Evolutionary conservation across 2,888 invertebrate genomes (phyloP), one percentile per base, ranked within the genome.

Genomic region (Ellobium chinense): DNA sequence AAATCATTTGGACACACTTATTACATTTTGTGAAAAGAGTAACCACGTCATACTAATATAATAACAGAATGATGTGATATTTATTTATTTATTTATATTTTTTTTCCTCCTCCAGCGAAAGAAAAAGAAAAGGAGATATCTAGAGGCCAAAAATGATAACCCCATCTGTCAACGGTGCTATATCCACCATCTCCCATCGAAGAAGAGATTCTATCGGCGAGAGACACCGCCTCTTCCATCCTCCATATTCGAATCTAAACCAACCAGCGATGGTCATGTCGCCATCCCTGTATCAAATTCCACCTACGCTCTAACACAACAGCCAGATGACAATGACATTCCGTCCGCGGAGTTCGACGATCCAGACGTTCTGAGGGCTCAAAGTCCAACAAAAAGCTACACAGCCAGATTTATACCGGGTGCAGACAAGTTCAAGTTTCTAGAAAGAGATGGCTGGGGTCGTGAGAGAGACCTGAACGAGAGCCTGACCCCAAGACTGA

Each of bases 131-230:
- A 78, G 54, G 56, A 72, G 34, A 21, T 78, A 78, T 29, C 27
- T 66, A 56, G n/a, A 78, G 7, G 88, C 88, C 69, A 88, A 85
- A 65, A 84, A 86, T 29, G 87, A 86, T 31, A 82, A 85, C 70
- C 87, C 87, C 24, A 87, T 88, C 75, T 90, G 90, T 86, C 87
- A 86, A 37, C 80, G 90, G n/a, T 88, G 84, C 82, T 86, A 87
- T 60, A 82, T 87, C 27, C 90, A 90, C 58, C 89, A 89, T 80
- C 80, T 88, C 7, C 90, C 89, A 46, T 85, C 86, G 36, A 90
- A 90, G 70, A 72, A 83, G 37, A 83, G 83, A n/a, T 85, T 82
- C 62, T 88, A 88, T 81, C 81, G 82, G 37, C 31, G 62, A 34
- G 74, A 46, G 1, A 63, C 81, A n/a, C 73, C 73, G 3, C 34